phyloP scores from a whole-genome alignment of 2,113 vertebrate genomes.

The Paracanthobrama guichenoti region DNA sequence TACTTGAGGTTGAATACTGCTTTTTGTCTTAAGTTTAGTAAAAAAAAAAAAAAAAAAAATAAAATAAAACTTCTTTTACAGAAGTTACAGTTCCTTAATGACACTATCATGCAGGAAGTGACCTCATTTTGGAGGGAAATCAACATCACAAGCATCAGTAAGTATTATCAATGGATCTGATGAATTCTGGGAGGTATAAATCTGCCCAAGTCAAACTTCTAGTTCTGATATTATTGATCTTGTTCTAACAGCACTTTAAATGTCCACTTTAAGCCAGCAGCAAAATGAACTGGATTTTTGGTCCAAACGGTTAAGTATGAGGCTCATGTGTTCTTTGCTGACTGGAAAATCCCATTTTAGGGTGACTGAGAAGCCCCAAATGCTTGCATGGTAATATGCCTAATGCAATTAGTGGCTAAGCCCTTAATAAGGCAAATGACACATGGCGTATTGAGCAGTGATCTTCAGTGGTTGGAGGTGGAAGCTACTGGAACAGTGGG shows the following conservation, averaged over 20 bases:
- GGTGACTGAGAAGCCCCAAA: constrained; percentile 59
- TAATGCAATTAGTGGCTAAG: constrained; percentile 73
- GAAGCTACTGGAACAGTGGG: background rate
- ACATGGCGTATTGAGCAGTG: constrained; percentile 36
- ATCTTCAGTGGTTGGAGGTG: constrained; percentile 23
- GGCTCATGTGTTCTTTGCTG: constrained; percentile 58
- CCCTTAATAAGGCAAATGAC: constrained; percentile 67
- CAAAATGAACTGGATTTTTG: background rate
- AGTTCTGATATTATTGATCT: too few relatives aligned
- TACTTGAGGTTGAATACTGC: too few relatives aligned
- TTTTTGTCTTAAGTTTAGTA: too few relatives aligned
- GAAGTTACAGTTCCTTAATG: too few relatives aligned
- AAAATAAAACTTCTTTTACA: too few relatives aligned
- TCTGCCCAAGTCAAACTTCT: too few relatives aligned
- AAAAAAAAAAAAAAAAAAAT: too few relatives aligned
- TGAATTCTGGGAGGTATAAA: too few relatives aligned
- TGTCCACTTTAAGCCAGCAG: background rate
- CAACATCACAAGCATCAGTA: too few relatives aligned
- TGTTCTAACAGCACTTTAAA: background rate
- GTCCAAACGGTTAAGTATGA: background rate
- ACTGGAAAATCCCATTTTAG: constrained; percentile 68
- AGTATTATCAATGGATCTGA: too few relatives aligned
- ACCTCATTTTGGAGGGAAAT: too few relatives aligned
- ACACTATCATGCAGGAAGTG: too few relatives aligned
- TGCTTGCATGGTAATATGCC: constrained; percentile 61